Conservation (phyloP, 2,113 vertebrate species). For the Saguinus midas region DNA sequence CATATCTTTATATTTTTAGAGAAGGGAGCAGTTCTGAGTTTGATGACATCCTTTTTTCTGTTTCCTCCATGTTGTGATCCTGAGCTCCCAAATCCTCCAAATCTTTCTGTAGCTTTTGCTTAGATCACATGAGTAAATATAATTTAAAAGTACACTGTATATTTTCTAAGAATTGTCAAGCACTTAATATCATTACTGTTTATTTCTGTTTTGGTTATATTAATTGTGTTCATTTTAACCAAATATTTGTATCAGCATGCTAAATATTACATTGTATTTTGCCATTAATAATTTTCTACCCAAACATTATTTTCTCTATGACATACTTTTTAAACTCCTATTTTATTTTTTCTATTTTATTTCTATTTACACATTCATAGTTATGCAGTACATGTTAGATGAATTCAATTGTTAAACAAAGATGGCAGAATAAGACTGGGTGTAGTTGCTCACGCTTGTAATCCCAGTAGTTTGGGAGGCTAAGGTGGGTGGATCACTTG, state of each 20-base stretch:
- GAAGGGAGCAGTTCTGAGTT: neutral
- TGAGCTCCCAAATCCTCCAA: neutral
- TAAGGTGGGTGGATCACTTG: too few species aligned
- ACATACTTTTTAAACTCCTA: neutral
- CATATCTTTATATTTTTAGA: neutral
- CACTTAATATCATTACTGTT: neutral
- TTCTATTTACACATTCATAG: neutral
- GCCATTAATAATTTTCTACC: neutral
- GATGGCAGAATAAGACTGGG: neutral
- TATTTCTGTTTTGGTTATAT: neutral
- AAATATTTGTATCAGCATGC: neutral
- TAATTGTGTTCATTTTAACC: neutral
- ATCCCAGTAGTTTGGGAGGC: too few species aligned
- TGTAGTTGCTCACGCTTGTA: too few species aligned
- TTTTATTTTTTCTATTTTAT: neutral
- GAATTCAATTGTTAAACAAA: neutral
- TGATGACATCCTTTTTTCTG: neutral
- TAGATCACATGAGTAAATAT: neutral
- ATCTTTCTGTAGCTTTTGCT: conserved; percentile 6
- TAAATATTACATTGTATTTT: neutral
- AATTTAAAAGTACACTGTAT: neutral
- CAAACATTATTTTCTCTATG: neutral
- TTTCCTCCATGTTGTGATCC: neutral
- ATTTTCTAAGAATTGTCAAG: neutral
- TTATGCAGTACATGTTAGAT: neutral